Evolutionary conservation across 2,797 vertebrate genomes (phyloP), one percentile per base, ranked within the genome.

Genomic region (Dendrocincla fuliginosa): DNA sequence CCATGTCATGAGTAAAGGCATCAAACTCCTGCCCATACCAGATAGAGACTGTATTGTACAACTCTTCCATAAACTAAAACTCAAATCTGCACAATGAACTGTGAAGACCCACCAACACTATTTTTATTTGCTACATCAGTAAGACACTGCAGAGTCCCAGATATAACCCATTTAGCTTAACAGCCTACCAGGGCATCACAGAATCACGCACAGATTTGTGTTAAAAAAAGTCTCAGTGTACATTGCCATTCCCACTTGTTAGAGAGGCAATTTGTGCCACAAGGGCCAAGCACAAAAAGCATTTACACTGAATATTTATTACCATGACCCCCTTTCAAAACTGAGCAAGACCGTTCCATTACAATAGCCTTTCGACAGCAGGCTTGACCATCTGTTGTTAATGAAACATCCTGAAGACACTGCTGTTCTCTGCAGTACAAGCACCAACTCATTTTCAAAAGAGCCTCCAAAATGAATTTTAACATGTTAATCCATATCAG

Each of bases 331-430:
- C 27, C 41, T 84, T 90, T 74, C 78, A 93, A 86, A 92, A 64
- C 16, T 3, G 22, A 75, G 47, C 6, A 5, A 63, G 53, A 13
- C 47, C 55, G 42, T 46, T 83, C 69, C 39, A 18, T 50, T 85
- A 60, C 39, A 87, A 57, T 23, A 71, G 61, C 60, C 67, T 89
- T 67, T 47, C 25, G 7, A 74, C 50, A 82, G 53, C 74, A 55
- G 46, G 70, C 50, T 19, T 73, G 64, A 67, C 92, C 81, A 94
- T 95, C 87, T 92, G 91, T 63, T 85, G n/a, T 67, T 90, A 78
- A 71, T 30, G 30, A 84, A 95, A 64, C 56, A 28, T 49, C 30
- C 60, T 63, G 75, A 92, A 79, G 71, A 79, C 13, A 5, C 0
- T 4, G 37, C 52, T 90, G 30, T 2, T 87, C 56, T 20, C 52